Evolutionary conservation across 2,888 invertebrate genomes (phyloP).

Genomic region (Thecocarcelia acutangulata): DNA sequence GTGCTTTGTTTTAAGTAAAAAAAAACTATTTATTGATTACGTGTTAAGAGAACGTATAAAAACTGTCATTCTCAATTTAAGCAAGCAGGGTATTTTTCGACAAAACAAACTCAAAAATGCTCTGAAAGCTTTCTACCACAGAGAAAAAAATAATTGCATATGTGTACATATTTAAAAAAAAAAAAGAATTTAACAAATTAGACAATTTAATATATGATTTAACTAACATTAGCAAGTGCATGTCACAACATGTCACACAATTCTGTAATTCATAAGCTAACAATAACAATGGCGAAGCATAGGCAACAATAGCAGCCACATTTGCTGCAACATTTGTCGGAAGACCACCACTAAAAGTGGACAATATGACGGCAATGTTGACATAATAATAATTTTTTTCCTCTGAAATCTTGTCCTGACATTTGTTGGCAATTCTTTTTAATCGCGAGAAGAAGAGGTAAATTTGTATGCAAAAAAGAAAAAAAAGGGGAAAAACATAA

Average conservation of each 20-base stretch:
- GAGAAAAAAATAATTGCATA: no score
- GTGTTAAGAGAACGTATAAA: no score
- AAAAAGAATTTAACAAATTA: constrained; percentile 51
- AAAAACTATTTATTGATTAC: no score
- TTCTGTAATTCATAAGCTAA: constrained; percentile 64
- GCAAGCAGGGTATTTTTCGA: no score
- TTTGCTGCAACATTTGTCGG: constrained; percentile 28
- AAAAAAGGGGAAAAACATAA: constrained; percentile 15
- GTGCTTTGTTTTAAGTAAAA: no score
- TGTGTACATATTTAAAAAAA: not conserved
- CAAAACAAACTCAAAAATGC: no score
- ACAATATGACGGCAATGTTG: constrained; percentile 69
- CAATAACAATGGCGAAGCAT: constrained; percentile 39
- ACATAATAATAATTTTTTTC: constrained; percentile 65
- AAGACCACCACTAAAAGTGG: constrained; percentile 67
- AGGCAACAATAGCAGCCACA: constrained; percentile 35
- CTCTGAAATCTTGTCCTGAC: constrained; percentile 48
- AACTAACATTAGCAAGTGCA: constrained; percentile 70
- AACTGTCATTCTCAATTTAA: no score
- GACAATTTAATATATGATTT: constrained; percentile 68
- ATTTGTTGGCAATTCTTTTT: constrained; percentile 60
- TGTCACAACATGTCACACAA: constrained; percentile 68
- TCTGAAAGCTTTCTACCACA: no score
- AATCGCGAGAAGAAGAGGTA: constrained; percentile 12
- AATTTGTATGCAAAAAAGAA: not conserved